phyloP scores from a whole-genome alignment of 2,113 vertebrate genomes.

The Alligator mississippiensis region DNA sequence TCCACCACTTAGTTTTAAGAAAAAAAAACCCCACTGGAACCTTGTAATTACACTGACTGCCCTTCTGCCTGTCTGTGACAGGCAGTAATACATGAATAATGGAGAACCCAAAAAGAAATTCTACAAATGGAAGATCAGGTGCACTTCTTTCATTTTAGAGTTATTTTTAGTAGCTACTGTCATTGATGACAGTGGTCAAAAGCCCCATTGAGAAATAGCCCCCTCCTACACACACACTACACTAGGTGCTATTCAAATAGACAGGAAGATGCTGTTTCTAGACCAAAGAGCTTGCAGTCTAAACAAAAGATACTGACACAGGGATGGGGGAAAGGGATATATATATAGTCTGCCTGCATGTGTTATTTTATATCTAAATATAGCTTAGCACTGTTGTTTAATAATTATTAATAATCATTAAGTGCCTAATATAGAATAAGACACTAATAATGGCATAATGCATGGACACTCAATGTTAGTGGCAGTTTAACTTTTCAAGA shows the following conservation, averaged over 20 bases:
- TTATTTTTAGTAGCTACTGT: background rate
- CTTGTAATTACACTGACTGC: background rate
- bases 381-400: no score
- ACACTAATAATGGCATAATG: background rate
- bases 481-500: background rate
- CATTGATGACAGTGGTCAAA: background rate
- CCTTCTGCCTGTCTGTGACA: background rate
- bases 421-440: background rate
- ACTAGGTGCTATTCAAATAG: background rate
- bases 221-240: background rate
- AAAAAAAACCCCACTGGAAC: background rate
- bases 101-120: background rate
- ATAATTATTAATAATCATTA: background rate
- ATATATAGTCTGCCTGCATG: background rate
- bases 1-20: background rate
- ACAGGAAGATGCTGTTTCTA: background rate
- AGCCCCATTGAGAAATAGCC: background rate
- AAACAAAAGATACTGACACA: background rate
- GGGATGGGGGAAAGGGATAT: background rate
- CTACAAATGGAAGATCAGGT: background rate
- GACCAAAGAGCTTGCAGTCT: background rate
- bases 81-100: accelerated
- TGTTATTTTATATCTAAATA: no score
- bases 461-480: background rate
- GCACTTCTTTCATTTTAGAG: background rate